Percentiles rank a stretch among this genome's conserved stretches.
Conservation (phyloP, 2,888 invertebrate genomes). For the Volucella bombylans region DNA sequence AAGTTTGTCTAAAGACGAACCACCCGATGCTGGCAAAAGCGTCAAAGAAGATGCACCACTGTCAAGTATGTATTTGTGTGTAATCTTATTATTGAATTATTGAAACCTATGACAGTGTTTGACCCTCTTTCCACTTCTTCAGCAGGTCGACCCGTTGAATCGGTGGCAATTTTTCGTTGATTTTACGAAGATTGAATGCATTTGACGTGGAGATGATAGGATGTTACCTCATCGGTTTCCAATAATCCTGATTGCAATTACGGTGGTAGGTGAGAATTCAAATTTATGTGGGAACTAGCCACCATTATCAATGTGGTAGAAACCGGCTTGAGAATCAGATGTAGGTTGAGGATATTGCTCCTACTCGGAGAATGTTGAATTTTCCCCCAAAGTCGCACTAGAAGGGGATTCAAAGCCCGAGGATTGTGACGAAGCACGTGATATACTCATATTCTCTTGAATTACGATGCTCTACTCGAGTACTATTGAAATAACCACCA, state of each 20-base stretch:
- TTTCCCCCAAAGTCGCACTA: conserved; percentile 51
- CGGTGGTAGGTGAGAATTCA: conserved; percentile 33
- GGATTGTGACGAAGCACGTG: conserved; percentile 89
- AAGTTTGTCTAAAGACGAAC: too few relatives aligned
- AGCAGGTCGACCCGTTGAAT: conserved; percentile 76
- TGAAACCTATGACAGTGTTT: conserved; percentile 73
- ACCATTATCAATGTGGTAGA: conserved; percentile 63
- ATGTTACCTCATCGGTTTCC: conserved; percentile 55
- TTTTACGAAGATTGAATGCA: conserved; percentile 77
- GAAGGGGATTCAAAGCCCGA: conserved; percentile 88
- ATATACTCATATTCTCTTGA: conserved; percentile 82
- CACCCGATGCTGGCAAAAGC: too few relatives aligned
- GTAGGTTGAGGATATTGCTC: conserved; percentile 50
- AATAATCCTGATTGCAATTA: conserved; percentile 64
- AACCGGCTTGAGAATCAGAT: conserved; percentile 55
- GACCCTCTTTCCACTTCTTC: conserved; percentile 76
- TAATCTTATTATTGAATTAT: conserved; percentile 52
- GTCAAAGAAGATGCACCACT: too few relatives aligned
- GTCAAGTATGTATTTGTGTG: conserved; percentile 53
- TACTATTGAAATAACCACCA: too few relatives aligned
- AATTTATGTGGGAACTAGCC: conserved; percentile 27
- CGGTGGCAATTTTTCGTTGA: conserved; percentile 76
- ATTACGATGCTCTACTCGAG: conserved; percentile 67
- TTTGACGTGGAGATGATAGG: conserved; percentile 46
- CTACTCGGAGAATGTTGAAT: conserved; percentile 49